Conservation (phyloP, 2,888 invertebrate species). For the Penaeus monodon region DNA sequence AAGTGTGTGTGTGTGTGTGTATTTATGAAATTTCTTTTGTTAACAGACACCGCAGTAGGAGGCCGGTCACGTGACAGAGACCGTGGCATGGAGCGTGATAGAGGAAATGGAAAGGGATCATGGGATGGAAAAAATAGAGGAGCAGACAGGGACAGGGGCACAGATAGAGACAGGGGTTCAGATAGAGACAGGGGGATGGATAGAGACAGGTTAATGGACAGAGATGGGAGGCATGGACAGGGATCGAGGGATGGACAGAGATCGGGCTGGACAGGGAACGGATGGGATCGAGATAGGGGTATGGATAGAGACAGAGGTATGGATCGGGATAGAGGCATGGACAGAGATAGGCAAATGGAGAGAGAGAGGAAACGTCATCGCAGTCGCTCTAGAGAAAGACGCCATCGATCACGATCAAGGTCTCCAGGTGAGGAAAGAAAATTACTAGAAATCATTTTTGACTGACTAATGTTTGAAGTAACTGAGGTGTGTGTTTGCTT, state of each 20-base stretch:
- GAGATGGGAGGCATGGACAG: too few relatives aligned
- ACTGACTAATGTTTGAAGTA: background rate
- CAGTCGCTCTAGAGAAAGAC: slow-evolving; percentile 46
- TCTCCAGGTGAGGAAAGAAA: slow-evolving; percentile 38
- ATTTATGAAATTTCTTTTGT: background rate
- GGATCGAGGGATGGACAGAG: too few relatives aligned
- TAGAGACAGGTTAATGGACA: too few relatives aligned
- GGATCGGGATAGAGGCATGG: slow-evolving; percentile 40
- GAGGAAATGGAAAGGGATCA: too few relatives aligned
- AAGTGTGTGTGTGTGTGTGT: too few relatives aligned
- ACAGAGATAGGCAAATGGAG: slow-evolving; percentile 15
- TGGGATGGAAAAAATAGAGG: slow-evolving; percentile 15
- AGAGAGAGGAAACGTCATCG: slow-evolving; percentile 49
- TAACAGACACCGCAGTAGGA: slow-evolving; percentile 29
- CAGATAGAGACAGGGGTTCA: slow-evolving; percentile 16
- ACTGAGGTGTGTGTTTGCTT: background rate
- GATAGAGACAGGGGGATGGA: too few relatives aligned
- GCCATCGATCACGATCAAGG: slow-evolving; percentile 41
- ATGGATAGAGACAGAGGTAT: slow-evolving; percentile 28
- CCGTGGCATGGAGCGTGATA: too few relatives aligned
- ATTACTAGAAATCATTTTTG: background rate
- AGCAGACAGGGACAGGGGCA: slow-evolving; percentile 15
- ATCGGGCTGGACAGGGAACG: too few relatives aligned
- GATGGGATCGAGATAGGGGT: slow-evolving; percentile 24
- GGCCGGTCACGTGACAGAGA: slow-evolving; percentile 27